These are phyloP conservation scores for Phalacrocorax brasilianus DNA, from an alignment of 2,113 vertebrate species.

Conservation along the genomic window DNA sequence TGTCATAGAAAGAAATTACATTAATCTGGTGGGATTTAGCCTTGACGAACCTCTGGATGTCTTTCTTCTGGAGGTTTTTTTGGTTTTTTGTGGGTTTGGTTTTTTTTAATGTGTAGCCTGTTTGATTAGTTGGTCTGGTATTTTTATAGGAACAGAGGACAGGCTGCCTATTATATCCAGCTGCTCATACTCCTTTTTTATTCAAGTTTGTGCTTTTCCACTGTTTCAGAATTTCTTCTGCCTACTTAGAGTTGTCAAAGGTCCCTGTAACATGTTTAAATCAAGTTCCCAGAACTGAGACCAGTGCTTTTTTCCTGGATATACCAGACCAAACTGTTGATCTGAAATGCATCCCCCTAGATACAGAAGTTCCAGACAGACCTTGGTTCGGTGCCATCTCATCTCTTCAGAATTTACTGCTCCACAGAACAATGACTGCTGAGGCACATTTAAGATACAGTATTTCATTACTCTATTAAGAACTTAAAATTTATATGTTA, in stretches of 20 bases:
- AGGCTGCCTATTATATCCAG: not conserved
- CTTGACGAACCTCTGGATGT: not conserved
- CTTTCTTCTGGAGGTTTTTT: not conserved
- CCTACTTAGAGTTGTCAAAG: not conserved
- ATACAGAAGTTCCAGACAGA: not conserved
- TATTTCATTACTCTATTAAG: not conserved
- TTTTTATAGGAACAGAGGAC: not conserved
- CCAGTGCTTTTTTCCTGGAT: not conserved
- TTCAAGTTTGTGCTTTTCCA: not conserved
- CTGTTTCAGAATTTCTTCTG: not conserved
- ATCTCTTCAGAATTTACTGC: not conserved
- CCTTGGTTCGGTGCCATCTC: not conserved
- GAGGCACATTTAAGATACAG: not conserved
- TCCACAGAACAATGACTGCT: not conserved
- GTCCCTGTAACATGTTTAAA: not conserved
- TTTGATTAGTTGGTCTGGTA: not conserved
- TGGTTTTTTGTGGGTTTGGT: too few species aligned
- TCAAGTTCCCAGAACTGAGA: not conserved
- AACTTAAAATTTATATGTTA: not conserved
- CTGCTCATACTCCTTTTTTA: not conserved
- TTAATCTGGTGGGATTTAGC: not conserved
- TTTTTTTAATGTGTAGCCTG: not conserved
- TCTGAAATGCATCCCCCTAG: not conserved
- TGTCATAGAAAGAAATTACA: not conserved
- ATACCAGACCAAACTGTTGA: not conserved